phyloP scores from a whole-genome alignment of 2,113 vertebrate genomes.

The Oxyura jamaicensis region DNA sequence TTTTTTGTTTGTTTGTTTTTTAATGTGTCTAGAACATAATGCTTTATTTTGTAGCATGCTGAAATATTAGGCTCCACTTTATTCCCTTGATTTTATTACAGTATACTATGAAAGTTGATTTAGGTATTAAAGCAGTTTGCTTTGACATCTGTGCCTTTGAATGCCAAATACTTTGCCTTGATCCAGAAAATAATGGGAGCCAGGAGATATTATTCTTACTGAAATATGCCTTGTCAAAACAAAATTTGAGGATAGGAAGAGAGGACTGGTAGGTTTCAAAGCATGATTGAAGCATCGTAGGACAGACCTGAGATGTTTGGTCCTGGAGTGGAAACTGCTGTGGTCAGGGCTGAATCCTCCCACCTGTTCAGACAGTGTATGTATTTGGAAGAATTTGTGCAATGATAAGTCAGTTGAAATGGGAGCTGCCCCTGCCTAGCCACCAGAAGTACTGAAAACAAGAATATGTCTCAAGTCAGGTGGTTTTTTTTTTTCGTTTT shows the following conservation, averaged over 20 bases:
- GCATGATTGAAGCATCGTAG: background rate
- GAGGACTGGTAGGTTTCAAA: background rate
- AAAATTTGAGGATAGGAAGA: background rate
- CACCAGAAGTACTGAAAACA: background rate
- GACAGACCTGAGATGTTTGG: background rate
- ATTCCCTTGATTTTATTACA: background rate
- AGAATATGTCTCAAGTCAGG: background rate
- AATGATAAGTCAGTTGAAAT: background rate
- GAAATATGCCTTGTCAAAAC: conserved; percentile 6
- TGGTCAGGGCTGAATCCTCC: background rate
- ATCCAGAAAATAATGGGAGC: background rate
- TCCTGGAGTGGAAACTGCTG: background rate
- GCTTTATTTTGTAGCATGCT: background rate
- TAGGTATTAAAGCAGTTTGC: background rate
- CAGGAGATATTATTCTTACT: background rate
- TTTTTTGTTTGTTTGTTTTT: background rate
- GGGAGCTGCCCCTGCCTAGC: background rate
- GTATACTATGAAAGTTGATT: background rate
- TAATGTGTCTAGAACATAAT: background rate
- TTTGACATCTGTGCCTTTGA: background rate
- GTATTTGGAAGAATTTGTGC: background rate
- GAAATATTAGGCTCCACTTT: background rate
- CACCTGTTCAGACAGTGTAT: background rate
- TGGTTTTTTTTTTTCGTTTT: background rate
- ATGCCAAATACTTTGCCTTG: background rate